phyloP scores from a whole-genome alignment of 2,888 invertebrate genomes.

The Aphrophora alni region DNA sequence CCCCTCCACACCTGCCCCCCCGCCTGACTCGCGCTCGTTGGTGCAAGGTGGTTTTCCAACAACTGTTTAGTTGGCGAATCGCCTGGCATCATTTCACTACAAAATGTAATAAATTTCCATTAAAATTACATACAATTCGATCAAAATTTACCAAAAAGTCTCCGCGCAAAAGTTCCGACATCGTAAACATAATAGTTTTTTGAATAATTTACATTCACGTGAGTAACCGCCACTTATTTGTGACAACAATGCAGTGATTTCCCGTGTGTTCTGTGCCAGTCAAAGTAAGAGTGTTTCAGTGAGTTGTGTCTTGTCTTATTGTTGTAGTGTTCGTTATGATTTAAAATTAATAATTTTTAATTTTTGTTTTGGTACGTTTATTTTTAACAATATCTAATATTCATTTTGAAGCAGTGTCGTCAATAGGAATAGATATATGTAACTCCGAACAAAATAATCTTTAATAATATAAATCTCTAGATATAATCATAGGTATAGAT shows the following conservation, averaged over 20 bases:
- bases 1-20: background rate
- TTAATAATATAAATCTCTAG: no score
- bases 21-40: background rate
- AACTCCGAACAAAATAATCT: no score
- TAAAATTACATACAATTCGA: background rate
- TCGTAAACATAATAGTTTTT: no score
- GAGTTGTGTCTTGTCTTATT: background rate
- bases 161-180: no score
- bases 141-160: no score
- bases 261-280: background rate
- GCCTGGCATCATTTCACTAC: constrained; percentile 2
- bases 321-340: background rate
- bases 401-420: background rate
- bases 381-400: background rate
- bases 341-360: no score
- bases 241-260: background rate
- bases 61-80: constrained; percentile 9
- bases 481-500: no score
- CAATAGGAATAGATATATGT: background rate
- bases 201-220: no score
- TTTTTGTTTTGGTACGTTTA: no score
- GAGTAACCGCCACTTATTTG: background rate
- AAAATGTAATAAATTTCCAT: background rate
- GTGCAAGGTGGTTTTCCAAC: constrained; percentile 6
- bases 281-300: background rate